Evolutionary conservation across 2,113 vertebrate genomes (phyloP).

Genomic region (Phrynosoma platyrhinos): DNA sequence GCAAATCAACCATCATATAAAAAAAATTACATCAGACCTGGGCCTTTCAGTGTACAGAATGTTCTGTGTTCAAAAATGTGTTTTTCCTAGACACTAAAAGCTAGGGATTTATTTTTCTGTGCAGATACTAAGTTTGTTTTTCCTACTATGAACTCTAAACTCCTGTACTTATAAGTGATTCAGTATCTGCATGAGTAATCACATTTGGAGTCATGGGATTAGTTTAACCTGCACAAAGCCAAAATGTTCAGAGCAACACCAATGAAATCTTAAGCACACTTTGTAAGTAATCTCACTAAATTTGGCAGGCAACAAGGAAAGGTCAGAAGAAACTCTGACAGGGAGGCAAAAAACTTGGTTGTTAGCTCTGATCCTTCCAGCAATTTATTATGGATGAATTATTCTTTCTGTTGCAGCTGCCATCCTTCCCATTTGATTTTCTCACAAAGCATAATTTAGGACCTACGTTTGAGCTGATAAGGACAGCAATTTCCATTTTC

Average conservation of each 20-base stretch:
- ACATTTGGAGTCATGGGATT: not conserved
- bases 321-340: not conserved
- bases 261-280: not conserved
- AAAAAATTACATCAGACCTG: too few species aligned
- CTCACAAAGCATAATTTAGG: not conserved
- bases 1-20: not conserved
- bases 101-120: not conserved
- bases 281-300: not conserved
- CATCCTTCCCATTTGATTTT: not conserved
- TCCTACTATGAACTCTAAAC: not conserved
- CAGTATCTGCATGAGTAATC: not conserved
- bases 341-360: not conserved
- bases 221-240: not conserved
- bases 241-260: not conserved
- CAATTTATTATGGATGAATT: not conserved
- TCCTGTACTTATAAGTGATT: not conserved
- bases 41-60: not conserved
- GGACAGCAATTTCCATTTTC: not conserved
- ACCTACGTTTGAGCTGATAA: not conserved
- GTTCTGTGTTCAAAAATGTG: not conserved
- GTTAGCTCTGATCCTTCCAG: not conserved
- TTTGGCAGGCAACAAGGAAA: not conserved
- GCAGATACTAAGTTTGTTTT: not conserved
- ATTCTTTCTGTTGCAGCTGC: not conserved
- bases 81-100: constrained; percentile 6